Evolutionary conservation across 2,888 invertebrate species (phyloP).

Genomic region (Onthophagus sagittarius): DNA sequence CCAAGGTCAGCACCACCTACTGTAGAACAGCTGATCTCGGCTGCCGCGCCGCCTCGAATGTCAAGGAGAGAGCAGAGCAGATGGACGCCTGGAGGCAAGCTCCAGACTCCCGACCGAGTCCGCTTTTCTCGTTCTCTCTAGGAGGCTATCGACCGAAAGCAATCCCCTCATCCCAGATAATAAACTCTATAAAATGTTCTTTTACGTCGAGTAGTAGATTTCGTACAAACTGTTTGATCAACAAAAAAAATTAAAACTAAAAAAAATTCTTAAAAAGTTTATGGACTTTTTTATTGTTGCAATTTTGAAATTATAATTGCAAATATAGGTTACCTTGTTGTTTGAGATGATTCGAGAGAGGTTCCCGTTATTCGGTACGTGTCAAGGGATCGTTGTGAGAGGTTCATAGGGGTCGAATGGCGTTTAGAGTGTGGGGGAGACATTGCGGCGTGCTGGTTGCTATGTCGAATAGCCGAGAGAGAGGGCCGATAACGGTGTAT

Average conservation of each 20-base stretch:
- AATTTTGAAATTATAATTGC: not conserved
- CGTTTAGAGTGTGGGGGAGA: not conserved
- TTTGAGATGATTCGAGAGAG: not conserved
- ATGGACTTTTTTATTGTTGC: no score
- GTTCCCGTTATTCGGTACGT: not conserved
- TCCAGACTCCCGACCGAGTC: not conserved
- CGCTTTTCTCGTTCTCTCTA: not conserved
- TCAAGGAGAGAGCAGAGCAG: conserved; percentile 7
- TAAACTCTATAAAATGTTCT: not conserved
- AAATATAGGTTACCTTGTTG: not conserved
- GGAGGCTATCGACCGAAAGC: not conserved
- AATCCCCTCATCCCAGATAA: not conserved
- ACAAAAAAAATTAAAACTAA: no score
- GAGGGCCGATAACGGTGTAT: not conserved
- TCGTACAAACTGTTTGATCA: not conserved
- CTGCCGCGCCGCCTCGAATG: conserved; percentile 6
- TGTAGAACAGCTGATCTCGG: conserved; percentile 10
- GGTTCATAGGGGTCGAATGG: conserved; percentile 15
- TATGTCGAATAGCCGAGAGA: not conserved
- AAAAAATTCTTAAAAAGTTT: no score
- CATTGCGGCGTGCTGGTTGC: not conserved
- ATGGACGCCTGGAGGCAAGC: not conserved
- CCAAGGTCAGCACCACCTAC: conserved; percentile 10
- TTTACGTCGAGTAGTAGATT: not conserved
- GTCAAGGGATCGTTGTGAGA: not conserved